Conservation (phyloP, 2,888 invertebrate species). For the Andrena fulva region DNA sequence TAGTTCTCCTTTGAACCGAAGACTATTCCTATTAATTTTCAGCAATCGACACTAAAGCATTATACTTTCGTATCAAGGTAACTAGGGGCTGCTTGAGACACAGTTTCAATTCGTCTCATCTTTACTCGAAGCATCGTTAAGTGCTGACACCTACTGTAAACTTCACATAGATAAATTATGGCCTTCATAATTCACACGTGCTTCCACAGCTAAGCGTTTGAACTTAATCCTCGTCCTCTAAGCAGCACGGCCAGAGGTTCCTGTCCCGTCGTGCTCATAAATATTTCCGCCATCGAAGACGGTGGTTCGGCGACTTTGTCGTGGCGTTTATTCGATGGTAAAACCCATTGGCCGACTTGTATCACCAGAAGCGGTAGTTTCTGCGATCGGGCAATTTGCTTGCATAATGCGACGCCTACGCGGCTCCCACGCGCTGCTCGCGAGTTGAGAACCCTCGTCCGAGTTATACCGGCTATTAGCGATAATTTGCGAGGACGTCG, state of each 20-base stretch:
- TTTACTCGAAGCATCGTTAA: too few relatives aligned
- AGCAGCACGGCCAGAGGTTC: neutral
- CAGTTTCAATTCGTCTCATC: neutral
- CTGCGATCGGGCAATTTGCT: conserved; percentile 73
- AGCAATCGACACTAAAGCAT: too few relatives aligned
- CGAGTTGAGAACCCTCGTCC: conserved; percentile 67
- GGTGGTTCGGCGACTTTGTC: conserved; percentile 33
- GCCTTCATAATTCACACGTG: neutral
- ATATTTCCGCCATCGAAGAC: conserved; percentile 33
- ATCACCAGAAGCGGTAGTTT: conserved; percentile 72
- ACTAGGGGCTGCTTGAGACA: too few relatives aligned
- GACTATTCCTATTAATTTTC: conserved; percentile 11
- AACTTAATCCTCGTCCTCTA: neutral
- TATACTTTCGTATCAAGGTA: too few relatives aligned
- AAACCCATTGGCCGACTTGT: conserved; percentile 59
- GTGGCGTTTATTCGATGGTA: conserved; percentile 59
- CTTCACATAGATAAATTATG: neutral
- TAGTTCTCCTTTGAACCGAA: neutral
- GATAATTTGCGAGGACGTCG: conserved; percentile 66
- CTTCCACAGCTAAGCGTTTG: neutral
- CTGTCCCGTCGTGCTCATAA: neutral
- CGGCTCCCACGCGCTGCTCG: conserved; percentile 59
- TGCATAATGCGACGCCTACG: conserved; percentile 72
- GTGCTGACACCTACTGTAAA: too few relatives aligned
- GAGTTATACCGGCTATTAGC: conserved; percentile 68